These are phyloP conservation scores for Cygnus olor DNA, from an alignment of 2,797 vertebrate genomes.

Conservation along the genomic window DNA sequence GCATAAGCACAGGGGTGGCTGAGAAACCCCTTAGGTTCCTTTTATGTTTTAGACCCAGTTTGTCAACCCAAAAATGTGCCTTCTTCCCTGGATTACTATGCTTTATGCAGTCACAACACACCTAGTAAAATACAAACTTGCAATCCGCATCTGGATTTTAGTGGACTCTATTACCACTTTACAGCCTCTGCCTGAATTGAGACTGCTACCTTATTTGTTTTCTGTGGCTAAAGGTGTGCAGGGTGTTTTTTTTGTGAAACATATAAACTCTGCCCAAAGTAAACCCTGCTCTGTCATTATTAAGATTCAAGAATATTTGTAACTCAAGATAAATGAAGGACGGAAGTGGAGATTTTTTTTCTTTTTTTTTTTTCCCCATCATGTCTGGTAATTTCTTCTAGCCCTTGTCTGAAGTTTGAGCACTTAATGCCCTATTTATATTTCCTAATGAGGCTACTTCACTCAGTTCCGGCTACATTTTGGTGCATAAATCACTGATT, in stretches of 20 bases:
- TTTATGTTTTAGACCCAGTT: background rate
- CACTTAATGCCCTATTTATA: background rate
- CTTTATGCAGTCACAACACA: background rate
- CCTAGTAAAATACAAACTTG: background rate
- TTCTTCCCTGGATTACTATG: background rate
- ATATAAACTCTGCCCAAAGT: background rate
- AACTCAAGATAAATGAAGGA: background rate
- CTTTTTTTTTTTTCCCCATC: rapidly evolving
- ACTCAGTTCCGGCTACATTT: background rate
- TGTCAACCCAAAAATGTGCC: background rate
- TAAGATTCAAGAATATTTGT: background rate
- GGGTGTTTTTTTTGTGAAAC: background rate
- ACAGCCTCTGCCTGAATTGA: background rate
- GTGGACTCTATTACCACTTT: background rate
- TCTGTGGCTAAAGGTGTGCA: background rate
- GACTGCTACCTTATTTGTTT: background rate
- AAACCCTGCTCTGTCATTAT: background rate
- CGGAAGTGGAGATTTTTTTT: background rate
- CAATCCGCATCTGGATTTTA: background rate
- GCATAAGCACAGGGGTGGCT: background rate
- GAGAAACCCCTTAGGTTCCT: background rate
- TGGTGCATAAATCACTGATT: background rate
- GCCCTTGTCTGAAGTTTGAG: background rate
- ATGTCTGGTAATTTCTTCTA: background rate
- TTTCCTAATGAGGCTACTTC: background rate